phyloP scores from a whole-genome alignment of 2,797 vertebrate genomes.

The Holocentrus rufus region DNA sequence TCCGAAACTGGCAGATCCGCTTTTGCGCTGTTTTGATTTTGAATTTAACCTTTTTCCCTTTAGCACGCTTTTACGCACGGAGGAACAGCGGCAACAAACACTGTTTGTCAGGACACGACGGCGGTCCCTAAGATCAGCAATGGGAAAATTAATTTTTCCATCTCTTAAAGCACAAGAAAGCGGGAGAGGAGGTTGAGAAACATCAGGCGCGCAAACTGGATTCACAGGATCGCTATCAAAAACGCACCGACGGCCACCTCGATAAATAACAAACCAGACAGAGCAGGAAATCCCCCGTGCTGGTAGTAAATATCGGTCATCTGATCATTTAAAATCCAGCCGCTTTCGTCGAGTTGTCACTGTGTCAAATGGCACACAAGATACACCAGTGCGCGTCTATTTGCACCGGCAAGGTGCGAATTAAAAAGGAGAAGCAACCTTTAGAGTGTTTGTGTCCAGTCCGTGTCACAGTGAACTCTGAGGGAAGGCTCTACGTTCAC shows the following conservation, averaged over 20 bases:
- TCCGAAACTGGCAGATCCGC: neutral
- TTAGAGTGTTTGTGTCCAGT: no score
- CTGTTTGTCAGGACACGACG: neutral
- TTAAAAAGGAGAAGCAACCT: no score
- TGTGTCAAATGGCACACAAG: conserved; percentile 5
- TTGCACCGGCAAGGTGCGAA: neutral
- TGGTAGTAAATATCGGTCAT: neutral
- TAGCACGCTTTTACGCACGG: conserved; percentile 52
- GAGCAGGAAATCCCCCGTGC: conserved; percentile 3
- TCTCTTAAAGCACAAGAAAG: conserved; percentile 11
- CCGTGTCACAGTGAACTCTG: no score
- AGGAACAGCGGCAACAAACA: no score
- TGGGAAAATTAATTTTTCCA: conserved; percentile 1
- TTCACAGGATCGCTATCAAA: neutral
- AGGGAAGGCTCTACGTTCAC: no score
- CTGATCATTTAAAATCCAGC: neutral
- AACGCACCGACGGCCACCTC: neutral
- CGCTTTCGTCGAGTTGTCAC: neutral
- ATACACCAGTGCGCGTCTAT: conserved; percentile 6
- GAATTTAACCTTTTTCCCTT: neutral
- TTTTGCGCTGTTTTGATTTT: conserved; percentile 16
- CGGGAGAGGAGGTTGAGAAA: neutral
- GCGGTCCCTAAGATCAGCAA: neutral
- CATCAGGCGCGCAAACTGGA: neutral
- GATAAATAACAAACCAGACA: neutral